These are phyloP conservation scores for Amiota minor DNA, from an alignment of 2,888 invertebrate genomes.

Conservation along the genomic window DNA sequence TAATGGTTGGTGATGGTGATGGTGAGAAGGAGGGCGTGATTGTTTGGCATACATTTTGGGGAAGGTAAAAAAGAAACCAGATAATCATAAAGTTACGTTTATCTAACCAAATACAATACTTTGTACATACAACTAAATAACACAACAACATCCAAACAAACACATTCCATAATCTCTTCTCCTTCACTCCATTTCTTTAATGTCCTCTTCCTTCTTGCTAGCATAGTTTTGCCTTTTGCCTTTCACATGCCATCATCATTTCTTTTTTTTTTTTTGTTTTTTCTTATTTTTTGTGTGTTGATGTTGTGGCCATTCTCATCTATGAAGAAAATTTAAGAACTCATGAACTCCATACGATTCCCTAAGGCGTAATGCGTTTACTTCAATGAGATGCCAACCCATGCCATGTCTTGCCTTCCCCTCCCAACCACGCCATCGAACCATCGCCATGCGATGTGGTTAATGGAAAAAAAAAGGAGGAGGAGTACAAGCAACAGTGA, in stretches of 20 bases:
- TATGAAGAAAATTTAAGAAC: neutral
- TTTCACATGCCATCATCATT: neutral
- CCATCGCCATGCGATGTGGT: too few relatives aligned
- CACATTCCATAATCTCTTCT: neutral
- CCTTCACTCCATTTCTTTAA: neutral
- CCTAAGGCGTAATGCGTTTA: slow-evolving; percentile 6
- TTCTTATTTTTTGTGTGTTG: too few relatives aligned
- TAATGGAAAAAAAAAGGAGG: too few relatives aligned
- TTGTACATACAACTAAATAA: neutral
- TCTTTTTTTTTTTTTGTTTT: neutral
- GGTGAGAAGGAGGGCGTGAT: neutral
- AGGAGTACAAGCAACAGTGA: too few relatives aligned
- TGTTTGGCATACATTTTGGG: neutral
- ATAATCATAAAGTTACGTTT: slow-evolving; percentile 54
- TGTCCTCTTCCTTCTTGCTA: neutral
- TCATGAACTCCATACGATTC: neutral
- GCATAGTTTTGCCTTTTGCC: neutral
- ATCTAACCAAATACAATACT: slow-evolving; percentile 25
- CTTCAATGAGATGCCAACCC: too few relatives aligned
- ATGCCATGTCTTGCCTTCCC: too few relatives aligned
- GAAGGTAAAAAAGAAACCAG: neutral
- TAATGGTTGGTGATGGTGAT: too few relatives aligned
- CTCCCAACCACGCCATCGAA: too few relatives aligned
- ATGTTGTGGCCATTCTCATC: too few relatives aligned
- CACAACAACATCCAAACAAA: neutral